phyloP scores from a whole-genome alignment of 2,113 vertebrate genomes.

The Bos indicus region DNA sequence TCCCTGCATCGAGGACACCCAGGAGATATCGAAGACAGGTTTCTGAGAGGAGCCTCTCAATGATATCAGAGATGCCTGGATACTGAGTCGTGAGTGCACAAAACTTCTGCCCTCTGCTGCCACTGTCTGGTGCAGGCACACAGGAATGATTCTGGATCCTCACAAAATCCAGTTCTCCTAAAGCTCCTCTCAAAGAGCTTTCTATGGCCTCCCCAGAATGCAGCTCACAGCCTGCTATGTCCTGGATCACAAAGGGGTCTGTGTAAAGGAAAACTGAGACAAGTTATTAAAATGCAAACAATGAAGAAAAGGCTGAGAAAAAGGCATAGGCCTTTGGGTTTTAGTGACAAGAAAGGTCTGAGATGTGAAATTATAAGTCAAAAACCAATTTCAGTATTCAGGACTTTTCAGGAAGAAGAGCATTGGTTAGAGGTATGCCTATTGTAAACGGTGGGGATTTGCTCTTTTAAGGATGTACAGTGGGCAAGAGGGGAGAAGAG shows the following conservation, averaged over 20 bases:
- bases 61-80: neutral
- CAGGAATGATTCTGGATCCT: neutral
- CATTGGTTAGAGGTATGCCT: accelerated
- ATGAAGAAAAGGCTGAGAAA: neutral
- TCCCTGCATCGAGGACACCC: neutral
- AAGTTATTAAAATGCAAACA: neutral
- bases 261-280: neutral
- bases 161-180: neutral
- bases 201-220: neutral
- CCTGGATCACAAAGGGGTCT: neutral
- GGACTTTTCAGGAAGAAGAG: neutral
- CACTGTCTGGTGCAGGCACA: neutral
- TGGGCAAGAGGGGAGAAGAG: neutral
- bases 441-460: accelerated
- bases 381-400: neutral
- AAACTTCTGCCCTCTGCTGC: neutral
- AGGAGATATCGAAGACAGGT: neutral
- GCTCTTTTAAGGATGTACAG: accelerated
- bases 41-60: neutral
- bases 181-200: neutral
- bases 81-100: neutral
- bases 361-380: neutral
- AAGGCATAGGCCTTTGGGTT: neutral
- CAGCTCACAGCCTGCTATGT: neutral
- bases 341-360: neutral